Evolutionary conservation across 2,888 invertebrate species (phyloP).

Genomic region (Baronia brevicornis): DNA sequence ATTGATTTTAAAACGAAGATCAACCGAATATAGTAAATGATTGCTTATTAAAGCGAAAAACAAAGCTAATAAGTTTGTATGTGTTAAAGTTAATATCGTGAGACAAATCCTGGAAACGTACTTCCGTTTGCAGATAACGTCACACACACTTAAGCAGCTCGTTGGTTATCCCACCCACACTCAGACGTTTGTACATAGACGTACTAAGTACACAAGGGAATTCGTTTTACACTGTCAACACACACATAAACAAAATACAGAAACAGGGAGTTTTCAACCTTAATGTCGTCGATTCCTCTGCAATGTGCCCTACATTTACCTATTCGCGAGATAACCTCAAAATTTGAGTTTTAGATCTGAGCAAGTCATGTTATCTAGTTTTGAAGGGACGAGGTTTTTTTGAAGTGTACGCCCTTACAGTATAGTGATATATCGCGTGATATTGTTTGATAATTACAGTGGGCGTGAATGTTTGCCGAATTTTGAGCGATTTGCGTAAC

Average conservation of each 20-base stretch:
- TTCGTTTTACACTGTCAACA: constrained; percentile 24
- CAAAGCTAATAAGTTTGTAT: no score
- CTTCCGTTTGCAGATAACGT: constrained; percentile 25
- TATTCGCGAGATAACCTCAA: constrained; percentile 67
- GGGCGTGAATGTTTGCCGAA: constrained; percentile 10
- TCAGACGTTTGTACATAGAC: constrained; percentile 24
- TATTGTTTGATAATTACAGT: constrained; percentile 1
- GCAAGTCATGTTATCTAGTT: constrained; percentile 34
- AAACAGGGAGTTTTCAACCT: constrained; percentile 46
- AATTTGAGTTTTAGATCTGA: constrained; percentile 46
- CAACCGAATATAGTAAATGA: no score
- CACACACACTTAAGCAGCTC: constrained; percentile 37
- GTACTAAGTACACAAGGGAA: constrained; percentile 15
- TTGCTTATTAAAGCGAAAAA: no score
- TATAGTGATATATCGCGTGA: constrained; percentile 1
- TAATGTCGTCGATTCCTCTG: constrained; percentile 38
- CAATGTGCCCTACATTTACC: constrained; percentile 63
- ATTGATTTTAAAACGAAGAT: no score
- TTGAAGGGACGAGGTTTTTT: constrained; percentile 14
- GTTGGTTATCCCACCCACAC: constrained; percentile 26
- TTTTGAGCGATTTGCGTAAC: constrained; percentile 26
- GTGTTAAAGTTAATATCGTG: no score
- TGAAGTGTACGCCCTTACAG: neutral
- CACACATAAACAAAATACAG: constrained; percentile 37
- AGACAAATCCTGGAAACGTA: constrained; percentile 26